phyloP scores from a whole-genome alignment of 2,113 vertebrate species.

The Tor tambroides region DNA sequence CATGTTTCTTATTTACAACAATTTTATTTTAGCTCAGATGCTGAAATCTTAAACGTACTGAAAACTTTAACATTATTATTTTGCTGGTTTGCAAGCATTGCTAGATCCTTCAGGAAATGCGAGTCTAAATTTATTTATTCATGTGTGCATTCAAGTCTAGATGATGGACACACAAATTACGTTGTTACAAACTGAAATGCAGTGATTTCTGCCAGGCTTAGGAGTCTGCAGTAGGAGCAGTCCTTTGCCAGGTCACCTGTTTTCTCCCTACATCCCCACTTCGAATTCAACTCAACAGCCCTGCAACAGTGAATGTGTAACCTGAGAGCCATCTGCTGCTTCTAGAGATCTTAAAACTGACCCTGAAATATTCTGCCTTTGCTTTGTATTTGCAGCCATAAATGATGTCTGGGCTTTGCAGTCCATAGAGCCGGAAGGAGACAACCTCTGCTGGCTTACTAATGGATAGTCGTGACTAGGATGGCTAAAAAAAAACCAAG shows the following conservation, averaged over 20 bases:
- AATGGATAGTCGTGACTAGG: conserved; percentile 10
- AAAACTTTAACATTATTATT: neutral
- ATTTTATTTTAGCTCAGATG: neutral
- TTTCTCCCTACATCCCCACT: conserved; percentile 7
- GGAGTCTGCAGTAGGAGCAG: neutral
- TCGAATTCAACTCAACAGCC: conserved; percentile 8
- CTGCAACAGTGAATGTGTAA: neutral
- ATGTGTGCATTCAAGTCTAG: neutral
- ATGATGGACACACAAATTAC: neutral
- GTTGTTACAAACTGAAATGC: neutral
- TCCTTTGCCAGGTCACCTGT: neutral
- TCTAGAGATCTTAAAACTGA: conserved; percentile 20
- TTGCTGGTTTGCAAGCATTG: neutral
- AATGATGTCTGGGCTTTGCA: conserved; percentile 19
- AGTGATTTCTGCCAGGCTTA: neutral
- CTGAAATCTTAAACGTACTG: neutral
- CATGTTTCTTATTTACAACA: neutral
- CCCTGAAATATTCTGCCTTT: conserved; percentile 36
- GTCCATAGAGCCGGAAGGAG: neutral
- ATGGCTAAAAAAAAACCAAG: neutral
- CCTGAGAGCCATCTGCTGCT: conserved; percentile 1
- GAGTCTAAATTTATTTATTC: neutral
- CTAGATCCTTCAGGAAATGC: neutral
- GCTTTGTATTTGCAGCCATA: neutral
- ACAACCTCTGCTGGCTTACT: neutral